These are phyloP conservation scores for Pectinophora gossypiella DNA, from an alignment of 1,140 invertebrate genomes.

Conservation along the genomic window DNA sequence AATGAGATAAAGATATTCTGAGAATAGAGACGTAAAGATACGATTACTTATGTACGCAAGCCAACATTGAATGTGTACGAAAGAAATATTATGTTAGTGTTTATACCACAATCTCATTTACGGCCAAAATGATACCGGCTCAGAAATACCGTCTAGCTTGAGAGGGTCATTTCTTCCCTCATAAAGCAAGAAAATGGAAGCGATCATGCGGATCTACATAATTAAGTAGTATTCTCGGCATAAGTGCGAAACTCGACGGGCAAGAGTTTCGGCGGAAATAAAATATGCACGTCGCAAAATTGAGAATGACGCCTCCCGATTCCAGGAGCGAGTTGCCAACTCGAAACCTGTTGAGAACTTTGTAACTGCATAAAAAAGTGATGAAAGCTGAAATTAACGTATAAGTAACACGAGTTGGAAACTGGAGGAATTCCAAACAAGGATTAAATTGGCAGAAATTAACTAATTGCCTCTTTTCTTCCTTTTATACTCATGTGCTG, in stretches of 20 bases:
- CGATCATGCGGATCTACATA: conserved; percentile 50
- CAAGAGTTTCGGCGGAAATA: conserved; percentile 30
- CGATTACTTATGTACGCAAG: too few species aligned
- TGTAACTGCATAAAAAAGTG: conserved; percentile 24
- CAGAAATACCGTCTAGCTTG: conserved; percentile 15
- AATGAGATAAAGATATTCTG: too few species aligned
- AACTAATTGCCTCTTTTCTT: background rate
- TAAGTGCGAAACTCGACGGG: conserved; percentile 5
- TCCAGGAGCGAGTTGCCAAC: conserved; percentile 33
- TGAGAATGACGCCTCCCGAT: conserved; percentile 30
- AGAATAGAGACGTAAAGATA: too few species aligned
- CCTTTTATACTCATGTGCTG: too few species aligned
- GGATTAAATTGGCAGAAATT: background rate
- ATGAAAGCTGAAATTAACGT: background rate
- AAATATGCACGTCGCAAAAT: conserved; percentile 56
- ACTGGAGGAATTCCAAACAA: conserved; percentile 1
- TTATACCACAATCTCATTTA: too few species aligned
- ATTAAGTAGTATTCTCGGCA: conserved; percentile 18
- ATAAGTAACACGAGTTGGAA: background rate
- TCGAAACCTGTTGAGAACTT: conserved; percentile 46
- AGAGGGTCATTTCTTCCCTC: conserved; percentile 34
- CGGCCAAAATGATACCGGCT: too few species aligned
- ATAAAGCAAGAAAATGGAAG: conserved; percentile 41
- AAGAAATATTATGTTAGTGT: too few species aligned
- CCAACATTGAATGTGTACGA: too few species aligned